A percentile compares a stretch with the other conserved stretches of the same genome.
Evolutionary conservation across 1,140 invertebrate species (phyloP).

Genomic region (Homalodisca vitripennis): DNA sequence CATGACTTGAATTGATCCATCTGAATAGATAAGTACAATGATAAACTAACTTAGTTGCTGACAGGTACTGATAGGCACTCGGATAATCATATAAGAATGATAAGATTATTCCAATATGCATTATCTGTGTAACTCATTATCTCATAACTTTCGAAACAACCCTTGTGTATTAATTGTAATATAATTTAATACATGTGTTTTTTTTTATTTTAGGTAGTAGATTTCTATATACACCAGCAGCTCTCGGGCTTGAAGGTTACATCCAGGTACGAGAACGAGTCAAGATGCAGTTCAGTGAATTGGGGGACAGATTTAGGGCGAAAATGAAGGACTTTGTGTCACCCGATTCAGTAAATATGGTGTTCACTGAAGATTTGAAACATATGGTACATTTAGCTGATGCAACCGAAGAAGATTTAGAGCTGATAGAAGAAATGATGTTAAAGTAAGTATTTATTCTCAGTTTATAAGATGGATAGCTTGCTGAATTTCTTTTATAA

Average conservation of each 20-base stretch:
- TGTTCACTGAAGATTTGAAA: constrained; percentile 85
- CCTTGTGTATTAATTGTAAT: no score
- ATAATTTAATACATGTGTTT: no score
- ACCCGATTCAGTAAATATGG: constrained; percentile 57
- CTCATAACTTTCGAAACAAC: no score
- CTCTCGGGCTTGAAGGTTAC: constrained; percentile 61
- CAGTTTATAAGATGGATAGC: no score
- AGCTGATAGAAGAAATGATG: constrained; percentile 66
- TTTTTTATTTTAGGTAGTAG: constrained; percentile 23
- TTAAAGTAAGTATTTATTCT: constrained; percentile 58
- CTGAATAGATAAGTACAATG: no score
- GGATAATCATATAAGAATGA: no score
- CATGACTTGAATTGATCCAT: no score
- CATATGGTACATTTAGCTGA: constrained; percentile 72
- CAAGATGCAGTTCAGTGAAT: constrained; percentile 56
- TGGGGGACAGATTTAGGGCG: constrained; percentile 60
- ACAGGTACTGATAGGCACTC: no score
- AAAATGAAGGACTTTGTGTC: constrained; percentile 65
- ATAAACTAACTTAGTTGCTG: no score
- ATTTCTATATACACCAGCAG: constrained; percentile 33
- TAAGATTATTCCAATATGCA: no score
- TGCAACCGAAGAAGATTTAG: constrained; percentile 57
- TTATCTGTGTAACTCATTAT: no score
- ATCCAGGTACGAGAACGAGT: constrained; percentile 52
- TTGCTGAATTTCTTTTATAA: no score